Percentiles rank a stretch among this genome's conserved stretches.
Evolutionary conservation across 2,797 vertebrate species (phyloP).

Genomic region (Labeo calbasu): DNA sequence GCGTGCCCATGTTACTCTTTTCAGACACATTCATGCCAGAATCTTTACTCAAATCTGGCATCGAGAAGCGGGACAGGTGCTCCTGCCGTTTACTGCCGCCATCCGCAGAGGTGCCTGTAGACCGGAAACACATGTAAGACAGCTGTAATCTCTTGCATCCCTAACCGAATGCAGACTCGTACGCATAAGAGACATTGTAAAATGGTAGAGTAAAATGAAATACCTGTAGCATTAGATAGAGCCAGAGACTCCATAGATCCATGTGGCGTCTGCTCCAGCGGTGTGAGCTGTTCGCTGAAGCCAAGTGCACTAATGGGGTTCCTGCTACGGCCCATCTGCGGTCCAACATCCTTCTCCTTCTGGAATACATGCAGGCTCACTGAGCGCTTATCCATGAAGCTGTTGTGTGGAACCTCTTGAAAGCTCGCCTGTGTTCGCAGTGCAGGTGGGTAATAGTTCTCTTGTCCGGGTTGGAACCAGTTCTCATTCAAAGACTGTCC

Average conservation of each 20-base stretch:
- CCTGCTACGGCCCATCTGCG: conserved; percentile 87
- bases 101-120: conserved; percentile 87
- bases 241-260: conserved; percentile 96
- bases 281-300: conserved; percentile 89
- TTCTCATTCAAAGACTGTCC: conserved; percentile 87
- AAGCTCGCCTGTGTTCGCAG: conserved; percentile 91
- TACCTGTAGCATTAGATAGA: conserved; percentile 92
- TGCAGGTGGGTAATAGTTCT: conserved; percentile 88
- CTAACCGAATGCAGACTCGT: not conserved
- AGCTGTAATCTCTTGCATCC: conserved; percentile 5
- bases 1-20: conserved; percentile 92
- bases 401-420: conserved; percentile 85
- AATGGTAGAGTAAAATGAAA: no score
- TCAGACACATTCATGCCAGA: conserved; percentile 95
- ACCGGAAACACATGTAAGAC: conserved; percentile 16
- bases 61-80: conserved; percentile 95
- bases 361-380: conserved; percentile 92
- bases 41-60: conserved; percentile 99
- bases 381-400: conserved; percentile 88
- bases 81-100: conserved; percentile 90
- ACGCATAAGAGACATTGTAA: not conserved
- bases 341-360: conserved; percentile 75
- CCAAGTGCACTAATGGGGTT: conserved; percentile 94
- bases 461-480: conserved; percentile 86
- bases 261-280: conserved; percentile 90